These are phyloP conservation scores for Drosophila subobscura DNA, from an alignment of 1,140 invertebrate species.

Conservation along the genomic window DNA sequence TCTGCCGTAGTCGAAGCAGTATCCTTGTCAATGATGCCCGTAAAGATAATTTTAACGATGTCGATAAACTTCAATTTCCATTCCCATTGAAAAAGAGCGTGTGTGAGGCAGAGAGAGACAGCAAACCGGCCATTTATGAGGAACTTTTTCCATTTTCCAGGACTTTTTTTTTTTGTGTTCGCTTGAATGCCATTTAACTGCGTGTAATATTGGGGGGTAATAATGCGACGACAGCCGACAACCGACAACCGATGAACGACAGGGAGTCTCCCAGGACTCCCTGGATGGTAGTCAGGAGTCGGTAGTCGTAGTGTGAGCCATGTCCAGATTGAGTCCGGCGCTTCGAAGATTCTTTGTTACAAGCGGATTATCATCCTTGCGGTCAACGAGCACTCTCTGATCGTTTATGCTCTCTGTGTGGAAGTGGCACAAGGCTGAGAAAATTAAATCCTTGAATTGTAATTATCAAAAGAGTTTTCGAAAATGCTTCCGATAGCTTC, in stretches of 20 bases:
- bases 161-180: constrained; percentile 11
- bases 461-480: no score
- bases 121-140: constrained; percentile 58
- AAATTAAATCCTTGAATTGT: no score
- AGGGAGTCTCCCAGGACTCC: constrained; percentile 1
- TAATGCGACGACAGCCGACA: constrained; percentile 43
- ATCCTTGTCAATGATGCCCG: constrained; percentile 60
- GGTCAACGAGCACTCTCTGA: not conserved
- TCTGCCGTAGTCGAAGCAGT: not conserved
- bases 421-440: no score
- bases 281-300: no score
- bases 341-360: constrained; percentile 69
- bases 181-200: constrained; percentile 57
- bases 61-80: constrained; percentile 81
- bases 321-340: constrained; percentile 55
- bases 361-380: constrained; percentile 27
- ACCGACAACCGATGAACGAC: constrained; percentile 24
- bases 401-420: no score
- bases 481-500: no score
- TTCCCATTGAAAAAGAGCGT: constrained; percentile 43
- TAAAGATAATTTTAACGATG: constrained; percentile 82
- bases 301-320: not conserved
- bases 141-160: constrained; percentile 55
- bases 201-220: constrained; percentile 52
- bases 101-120: not conserved